Conservation (phyloP, 2,888 invertebrate species). For the Phoronis australis region DNA sequence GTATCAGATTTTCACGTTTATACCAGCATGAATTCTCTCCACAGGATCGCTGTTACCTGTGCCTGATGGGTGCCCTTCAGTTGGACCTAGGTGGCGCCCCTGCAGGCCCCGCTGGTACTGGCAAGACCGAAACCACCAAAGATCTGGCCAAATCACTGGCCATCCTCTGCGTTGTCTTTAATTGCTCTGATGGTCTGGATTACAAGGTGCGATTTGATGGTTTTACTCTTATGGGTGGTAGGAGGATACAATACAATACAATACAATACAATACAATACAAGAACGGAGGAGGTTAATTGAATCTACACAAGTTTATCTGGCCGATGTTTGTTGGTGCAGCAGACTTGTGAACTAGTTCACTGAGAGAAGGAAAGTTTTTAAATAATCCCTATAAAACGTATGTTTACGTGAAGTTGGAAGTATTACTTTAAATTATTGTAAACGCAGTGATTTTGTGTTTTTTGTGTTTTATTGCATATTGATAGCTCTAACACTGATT, state of each 20-base stretch:
- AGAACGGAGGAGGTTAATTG: too few species aligned
- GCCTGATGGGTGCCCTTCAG: slow-evolving; percentile 84
- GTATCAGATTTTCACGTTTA: too few species aligned
- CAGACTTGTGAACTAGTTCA: too few species aligned
- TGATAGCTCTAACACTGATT: background rate
- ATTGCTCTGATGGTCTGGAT: slow-evolving; percentile 76
- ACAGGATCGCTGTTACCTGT: slow-evolving; percentile 69
- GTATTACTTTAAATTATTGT: background rate
- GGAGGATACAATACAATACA: too few species aligned
- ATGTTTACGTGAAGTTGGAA: background rate
- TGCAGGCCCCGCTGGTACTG: slow-evolving; percentile 80
- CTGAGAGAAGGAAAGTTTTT: too few species aligned
- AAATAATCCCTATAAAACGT: too few species aligned
- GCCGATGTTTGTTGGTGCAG: too few species aligned
- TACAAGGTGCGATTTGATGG: slow-evolving; percentile 55
- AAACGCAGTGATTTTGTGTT: background rate
- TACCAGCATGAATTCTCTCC: slow-evolving; percentile 1
- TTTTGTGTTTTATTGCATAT: background rate
- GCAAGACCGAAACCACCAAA: slow-evolving; percentile 87
- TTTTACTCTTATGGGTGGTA: too few species aligned
- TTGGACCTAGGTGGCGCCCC: slow-evolving; percentile 81
- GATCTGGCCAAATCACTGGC: slow-evolving; percentile 82
- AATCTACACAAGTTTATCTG: too few species aligned
- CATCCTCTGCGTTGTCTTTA: slow-evolving; percentile 85
- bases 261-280: too few species aligned